Base-by-base conservation (phyloP, 1,140 invertebrate genomes). In the Conopomorpha cramerella region DNA sequence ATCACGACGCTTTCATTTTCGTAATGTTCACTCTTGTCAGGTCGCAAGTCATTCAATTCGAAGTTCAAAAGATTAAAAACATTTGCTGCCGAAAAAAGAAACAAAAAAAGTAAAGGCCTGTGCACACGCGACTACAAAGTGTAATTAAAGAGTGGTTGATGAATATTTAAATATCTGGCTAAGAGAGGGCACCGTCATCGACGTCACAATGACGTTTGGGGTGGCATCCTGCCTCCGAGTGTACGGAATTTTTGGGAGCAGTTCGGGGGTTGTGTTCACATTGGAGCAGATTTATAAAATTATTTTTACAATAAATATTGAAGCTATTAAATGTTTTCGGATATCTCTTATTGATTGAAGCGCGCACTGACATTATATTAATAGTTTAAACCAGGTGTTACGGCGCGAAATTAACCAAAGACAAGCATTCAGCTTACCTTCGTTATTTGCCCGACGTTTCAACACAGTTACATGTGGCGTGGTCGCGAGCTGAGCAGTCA, bases 81-180 rank as follows among this genome's bases (percentile, higher is more conserved):
- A 23, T 23, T 23, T 4, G 19, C 4, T 6, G 19, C 19, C 19
- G 10, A 23, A 23, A 23, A 23, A 23, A 23, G 10, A 23, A 23
- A 23, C 4, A 23, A 23, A 47, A 61, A 55, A 49, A 55, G 41
- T 41, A 49, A 49, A 52, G 49, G 48, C 41, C 49, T 45, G 46
- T 57, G 59, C 65, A 70, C 55, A 67, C 67, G 63, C 4, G 19
- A 23, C 19, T 30, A 53, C 55, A 49, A 48, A 49, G 64, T 62
- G 67, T 68, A 73, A 70, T 73, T 70, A 73, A 72, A 73, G 64
- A 64, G 65, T 61, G 59, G 54, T 55, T 3, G 61, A 73, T 73
- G 68, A 73, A 73, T 73, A 73, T 71, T 73, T 70, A 73, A 73
- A 70, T 63, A 49, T 60, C 16, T 36, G 41, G 51, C 55, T n/a